phyloP scores from a whole-genome alignment of 2,888 invertebrate species.

The Nebria brevicollis region DNA sequence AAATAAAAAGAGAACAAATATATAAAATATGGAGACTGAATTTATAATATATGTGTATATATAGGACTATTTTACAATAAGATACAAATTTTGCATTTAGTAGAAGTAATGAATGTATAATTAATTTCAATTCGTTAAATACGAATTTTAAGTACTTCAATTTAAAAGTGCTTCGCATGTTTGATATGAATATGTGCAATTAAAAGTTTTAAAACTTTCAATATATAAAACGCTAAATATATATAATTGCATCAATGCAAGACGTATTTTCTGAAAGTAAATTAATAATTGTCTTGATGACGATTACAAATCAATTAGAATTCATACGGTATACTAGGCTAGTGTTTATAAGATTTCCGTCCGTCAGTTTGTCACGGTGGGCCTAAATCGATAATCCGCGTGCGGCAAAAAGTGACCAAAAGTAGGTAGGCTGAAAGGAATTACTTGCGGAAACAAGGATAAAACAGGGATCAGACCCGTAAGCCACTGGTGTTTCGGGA shows the following conservation, averaged over 20 bases:
- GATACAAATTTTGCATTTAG: no score
- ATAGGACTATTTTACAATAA: no score
- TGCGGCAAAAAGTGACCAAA: slow-evolving; percentile 44
- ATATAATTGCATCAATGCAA: no score
- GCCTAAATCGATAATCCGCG: slow-evolving; percentile 46
- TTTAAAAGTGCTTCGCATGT: no score
- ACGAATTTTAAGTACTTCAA: no score
- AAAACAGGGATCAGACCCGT: slow-evolving; percentile 58
- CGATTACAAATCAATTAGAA: slow-evolving; percentile 38
- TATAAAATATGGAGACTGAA: background rate
- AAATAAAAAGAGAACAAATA: background rate
- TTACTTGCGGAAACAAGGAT: slow-evolving; percentile 60
- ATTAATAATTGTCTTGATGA: background rate
- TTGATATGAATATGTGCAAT: no score
- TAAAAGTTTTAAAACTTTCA: no score
- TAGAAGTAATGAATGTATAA: no score
- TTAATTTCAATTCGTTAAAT: no score
- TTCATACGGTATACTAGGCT: slow-evolving; percentile 22
- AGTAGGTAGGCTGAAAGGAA: slow-evolving; percentile 56
- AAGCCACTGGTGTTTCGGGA: slow-evolving; percentile 59
- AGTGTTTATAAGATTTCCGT: slow-evolving; percentile 44
- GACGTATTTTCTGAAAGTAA: background rate
- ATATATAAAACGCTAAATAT: no score
- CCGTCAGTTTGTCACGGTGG: slow-evolving; percentile 41
- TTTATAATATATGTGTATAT: background rate